These are phyloP conservation scores for Ammodramus savannarum DNA, from an alignment of 2,113 vertebrate genomes.

Conservation along the genomic window DNA sequence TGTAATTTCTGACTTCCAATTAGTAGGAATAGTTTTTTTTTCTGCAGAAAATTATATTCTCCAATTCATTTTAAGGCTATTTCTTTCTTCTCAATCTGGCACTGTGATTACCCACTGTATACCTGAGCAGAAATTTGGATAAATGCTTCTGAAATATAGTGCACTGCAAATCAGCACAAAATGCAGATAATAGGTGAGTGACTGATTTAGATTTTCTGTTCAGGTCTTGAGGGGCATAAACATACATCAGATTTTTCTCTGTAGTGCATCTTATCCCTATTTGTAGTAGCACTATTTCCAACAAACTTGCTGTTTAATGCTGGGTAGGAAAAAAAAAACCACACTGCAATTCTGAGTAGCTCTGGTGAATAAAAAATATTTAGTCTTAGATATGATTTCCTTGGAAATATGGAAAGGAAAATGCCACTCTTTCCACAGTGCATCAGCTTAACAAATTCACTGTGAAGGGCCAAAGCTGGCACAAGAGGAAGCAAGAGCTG, in stretches of 20 bases:
- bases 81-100: background rate
- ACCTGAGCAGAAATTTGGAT: background rate
- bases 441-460: background rate
- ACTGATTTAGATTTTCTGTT: background rate
- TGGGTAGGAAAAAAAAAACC: background rate
- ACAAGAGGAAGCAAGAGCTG: background rate
- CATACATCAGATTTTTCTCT: background rate
- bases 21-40: background rate
- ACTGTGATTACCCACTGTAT: background rate
- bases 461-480: background rate
- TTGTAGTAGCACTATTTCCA: background rate
- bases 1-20: background rate
- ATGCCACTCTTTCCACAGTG: background rate
- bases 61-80: background rate
- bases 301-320: background rate
- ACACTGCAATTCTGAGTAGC: background rate
- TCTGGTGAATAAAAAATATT: background rate
- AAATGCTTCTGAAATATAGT: background rate
- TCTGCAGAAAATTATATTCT: background rate
- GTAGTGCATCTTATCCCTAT: background rate
- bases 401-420: background rate
- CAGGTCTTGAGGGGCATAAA: background rate
- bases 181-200: background rate
- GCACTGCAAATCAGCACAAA: background rate
- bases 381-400: background rate